Evolutionary conservation across 2,888 invertebrate species (phyloP).

Genomic region (Hylaea fasciaria): DNA sequence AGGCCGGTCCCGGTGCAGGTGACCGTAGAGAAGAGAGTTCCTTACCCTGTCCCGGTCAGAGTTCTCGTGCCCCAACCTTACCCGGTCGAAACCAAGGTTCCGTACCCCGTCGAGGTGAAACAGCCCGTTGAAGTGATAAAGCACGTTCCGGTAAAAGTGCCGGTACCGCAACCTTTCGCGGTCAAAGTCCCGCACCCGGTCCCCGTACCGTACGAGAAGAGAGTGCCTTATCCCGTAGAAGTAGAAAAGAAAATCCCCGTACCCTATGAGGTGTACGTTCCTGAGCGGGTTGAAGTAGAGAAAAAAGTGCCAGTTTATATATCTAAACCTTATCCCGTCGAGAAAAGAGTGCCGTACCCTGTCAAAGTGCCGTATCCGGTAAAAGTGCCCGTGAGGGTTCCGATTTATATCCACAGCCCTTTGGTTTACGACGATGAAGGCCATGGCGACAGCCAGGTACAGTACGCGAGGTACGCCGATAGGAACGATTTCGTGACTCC

Average conservation of each 20-base stretch:
- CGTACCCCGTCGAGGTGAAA: conserved; percentile 78
- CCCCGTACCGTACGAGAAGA: conserved; percentile 63
- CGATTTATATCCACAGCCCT: conserved; percentile 67
- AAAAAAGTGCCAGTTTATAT: conserved; percentile 58
- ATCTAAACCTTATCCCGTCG: conserved; percentile 55
- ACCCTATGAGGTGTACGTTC: conserved; percentile 42
- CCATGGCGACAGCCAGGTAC: conserved; percentile 1
- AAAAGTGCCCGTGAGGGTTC: conserved; percentile 69
- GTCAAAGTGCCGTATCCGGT: conserved; percentile 73
- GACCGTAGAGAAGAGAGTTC: conserved; percentile 73
- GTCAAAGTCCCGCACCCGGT: conserved; percentile 56
- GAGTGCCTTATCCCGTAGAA: conserved; percentile 71
- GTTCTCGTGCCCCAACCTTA: conserved; percentile 80
- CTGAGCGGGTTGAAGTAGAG: conserved; percentile 54
- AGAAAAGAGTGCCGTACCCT: conserved; percentile 70
- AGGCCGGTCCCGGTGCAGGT: conserved; percentile 72
- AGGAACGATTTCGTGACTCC: conserved; percentile 26
- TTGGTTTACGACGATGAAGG: conserved; percentile 43
- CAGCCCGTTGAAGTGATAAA: conserved; percentile 75
- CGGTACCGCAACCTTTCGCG: conserved; percentile 79
- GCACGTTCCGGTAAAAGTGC: conserved; percentile 73
- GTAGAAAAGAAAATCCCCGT: conserved; percentile 74
- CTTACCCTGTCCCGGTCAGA: conserved; percentile 75
- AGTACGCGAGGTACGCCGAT: conserved; percentile 15
- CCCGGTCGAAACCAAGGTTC: conserved; percentile 81